phyloP scores from a whole-genome alignment of 2,113 vertebrate genomes.

The Neolamprologus tretocephalus region DNA sequence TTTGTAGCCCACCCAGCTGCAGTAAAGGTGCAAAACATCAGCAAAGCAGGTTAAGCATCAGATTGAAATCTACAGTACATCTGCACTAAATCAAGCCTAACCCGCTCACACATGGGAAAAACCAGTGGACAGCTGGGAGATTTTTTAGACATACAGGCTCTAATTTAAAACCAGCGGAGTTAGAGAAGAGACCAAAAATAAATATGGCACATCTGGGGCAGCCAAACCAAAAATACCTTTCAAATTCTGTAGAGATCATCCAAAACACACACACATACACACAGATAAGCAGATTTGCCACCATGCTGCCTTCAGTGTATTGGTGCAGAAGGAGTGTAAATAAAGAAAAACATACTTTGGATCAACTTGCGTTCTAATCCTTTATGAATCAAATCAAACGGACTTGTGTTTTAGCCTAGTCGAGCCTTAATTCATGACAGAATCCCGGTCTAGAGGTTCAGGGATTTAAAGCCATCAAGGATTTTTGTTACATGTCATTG shows the following conservation, averaged over 20 bases:
- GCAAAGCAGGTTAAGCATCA: conserved; percentile 18
- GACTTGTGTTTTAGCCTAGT: background rate
- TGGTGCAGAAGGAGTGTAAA: background rate
- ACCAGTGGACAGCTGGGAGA: background rate
- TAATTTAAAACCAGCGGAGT: conserved; percentile 44
- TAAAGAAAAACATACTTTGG: background rate
- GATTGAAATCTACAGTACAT: conserved; percentile 39
- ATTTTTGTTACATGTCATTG: background rate
- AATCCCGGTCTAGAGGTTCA: background rate
- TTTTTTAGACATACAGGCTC: conserved; percentile 25
- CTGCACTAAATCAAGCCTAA: conserved; percentile 48
- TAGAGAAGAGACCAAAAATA: conserved; percentile 38
- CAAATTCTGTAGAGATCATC: background rate
- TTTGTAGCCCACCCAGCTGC: conserved; percentile 11
- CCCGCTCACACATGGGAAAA: background rate
- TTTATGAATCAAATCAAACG: background rate
- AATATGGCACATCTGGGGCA: conserved; percentile 9
- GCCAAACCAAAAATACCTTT: conserved; percentile 49
- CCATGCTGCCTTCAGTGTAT: background rate
- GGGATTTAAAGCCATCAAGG: background rate
- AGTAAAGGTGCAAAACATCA: background rate
- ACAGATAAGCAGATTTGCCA: background rate
- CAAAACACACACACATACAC: background rate
- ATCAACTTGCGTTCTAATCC: background rate
- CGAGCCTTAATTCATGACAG: background rate